phyloP scores from a whole-genome alignment of 2,113 vertebrate species.

The Nibea coibor region DNA sequence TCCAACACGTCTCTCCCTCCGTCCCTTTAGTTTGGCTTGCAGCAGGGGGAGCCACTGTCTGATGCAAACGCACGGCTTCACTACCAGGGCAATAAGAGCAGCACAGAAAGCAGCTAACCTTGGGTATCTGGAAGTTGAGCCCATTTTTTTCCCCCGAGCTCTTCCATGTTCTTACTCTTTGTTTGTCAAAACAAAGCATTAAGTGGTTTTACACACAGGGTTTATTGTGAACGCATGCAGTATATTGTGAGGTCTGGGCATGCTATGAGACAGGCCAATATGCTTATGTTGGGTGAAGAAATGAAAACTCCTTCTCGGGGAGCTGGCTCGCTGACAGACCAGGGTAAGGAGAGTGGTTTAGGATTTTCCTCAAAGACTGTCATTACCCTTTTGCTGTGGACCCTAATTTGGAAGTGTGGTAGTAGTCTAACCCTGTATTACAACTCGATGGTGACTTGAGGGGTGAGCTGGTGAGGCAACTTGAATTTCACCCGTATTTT shows the following conservation, averaged over 20 bases:
- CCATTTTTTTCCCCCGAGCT: neutral
- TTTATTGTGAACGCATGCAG: constrained; percentile 67
- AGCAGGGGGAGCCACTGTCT: constrained; percentile 83
- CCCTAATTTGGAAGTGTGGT: constrained; percentile 80
- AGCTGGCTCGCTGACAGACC: constrained; percentile 70
- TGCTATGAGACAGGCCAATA: constrained; percentile 45
- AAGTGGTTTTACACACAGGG: constrained; percentile 72
- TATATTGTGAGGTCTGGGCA: constrained; percentile 61
- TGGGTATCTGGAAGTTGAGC: constrained; percentile 31
- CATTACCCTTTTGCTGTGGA: constrained; percentile 74
- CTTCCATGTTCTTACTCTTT: constrained; percentile 63
- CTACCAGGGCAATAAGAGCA: constrained; percentile 19
- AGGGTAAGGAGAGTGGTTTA: constrained; percentile 64
- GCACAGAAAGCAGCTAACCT: neutral
- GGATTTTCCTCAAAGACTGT: constrained; percentile 78
- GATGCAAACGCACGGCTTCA: constrained; percentile 60
- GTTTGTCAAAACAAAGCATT: constrained; percentile 79
- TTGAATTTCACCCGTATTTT: constrained; percentile 76
- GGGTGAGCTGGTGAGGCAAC: constrained; percentile 61
- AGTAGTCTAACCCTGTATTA: constrained; percentile 78
- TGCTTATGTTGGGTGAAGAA: constrained; percentile 73
- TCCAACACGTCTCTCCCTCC: neutral
- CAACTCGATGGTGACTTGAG: constrained; percentile 65
- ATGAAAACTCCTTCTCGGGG: constrained; percentile 58
- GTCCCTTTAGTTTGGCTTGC: constrained; percentile 36